Conservation (phyloP, 2,888 invertebrate genomes). For the Cetonia aurata region DNA sequence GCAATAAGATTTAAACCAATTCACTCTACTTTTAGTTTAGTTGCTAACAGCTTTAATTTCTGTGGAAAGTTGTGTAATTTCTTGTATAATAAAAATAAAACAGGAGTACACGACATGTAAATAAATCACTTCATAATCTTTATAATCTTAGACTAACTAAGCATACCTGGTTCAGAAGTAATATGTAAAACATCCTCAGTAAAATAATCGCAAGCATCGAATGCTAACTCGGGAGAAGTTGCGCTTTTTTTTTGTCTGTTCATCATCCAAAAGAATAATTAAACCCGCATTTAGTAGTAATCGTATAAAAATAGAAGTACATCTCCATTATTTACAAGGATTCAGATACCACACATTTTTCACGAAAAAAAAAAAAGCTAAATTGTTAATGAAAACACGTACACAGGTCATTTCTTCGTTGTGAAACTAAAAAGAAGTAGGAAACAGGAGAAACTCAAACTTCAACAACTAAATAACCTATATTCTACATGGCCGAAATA, state of each 20-base stretch:
- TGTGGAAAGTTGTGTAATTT: too few relatives aligned
- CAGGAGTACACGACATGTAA: too few relatives aligned
- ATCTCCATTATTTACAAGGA: not conserved
- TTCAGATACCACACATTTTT: not conserved
- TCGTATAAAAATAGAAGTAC: constrained; percentile 23
- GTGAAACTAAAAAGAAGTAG: constrained; percentile 26
- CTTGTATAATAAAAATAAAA: too few relatives aligned
- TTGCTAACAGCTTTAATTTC: too few relatives aligned
- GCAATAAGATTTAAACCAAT: too few relatives aligned
- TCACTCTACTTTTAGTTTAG: too few relatives aligned
- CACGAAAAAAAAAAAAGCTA: not conserved
- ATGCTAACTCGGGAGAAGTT: constrained; percentile 71
- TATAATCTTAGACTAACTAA: not conserved
- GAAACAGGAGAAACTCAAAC: constrained; percentile 24
- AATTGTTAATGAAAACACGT: not conserved
- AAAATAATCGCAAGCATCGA: constrained; percentile 80
- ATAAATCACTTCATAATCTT: too few relatives aligned
- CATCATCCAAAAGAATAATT: constrained; percentile 22
- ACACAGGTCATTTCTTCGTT: constrained; percentile 10
- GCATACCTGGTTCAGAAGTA: constrained; percentile 37
- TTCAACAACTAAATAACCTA: constrained; percentile 41
- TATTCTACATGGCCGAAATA: constrained; percentile 36
- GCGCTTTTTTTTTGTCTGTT: constrained; percentile 47
- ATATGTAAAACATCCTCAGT: constrained; percentile 73
- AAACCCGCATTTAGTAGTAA: constrained; percentile 11